Conservation (phyloP, 1,140 invertebrate species). For the Sweltsa coloradensis region DNA sequence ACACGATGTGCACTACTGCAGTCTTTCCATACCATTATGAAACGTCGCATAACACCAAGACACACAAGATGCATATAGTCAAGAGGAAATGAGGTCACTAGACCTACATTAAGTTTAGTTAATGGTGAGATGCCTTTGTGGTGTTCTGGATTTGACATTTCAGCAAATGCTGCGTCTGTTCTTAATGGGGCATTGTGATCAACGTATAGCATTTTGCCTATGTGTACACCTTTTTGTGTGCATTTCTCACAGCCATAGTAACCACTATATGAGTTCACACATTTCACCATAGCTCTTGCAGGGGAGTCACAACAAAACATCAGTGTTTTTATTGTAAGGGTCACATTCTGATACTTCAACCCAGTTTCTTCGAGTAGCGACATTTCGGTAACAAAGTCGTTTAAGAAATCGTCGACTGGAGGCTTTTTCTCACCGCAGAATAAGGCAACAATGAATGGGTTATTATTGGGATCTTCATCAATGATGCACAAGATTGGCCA, state of each 20-base stretch:
- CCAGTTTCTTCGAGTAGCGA: not conserved
- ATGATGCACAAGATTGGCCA: slow-evolving; percentile 12
- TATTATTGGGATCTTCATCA: slow-evolving; percentile 8
- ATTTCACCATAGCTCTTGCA: slow-evolving; percentile 14
- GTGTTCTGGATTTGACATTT: not conserved
- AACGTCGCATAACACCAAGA: not conserved
- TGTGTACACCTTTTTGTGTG: slow-evolving; percentile 8
- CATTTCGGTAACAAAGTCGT: slow-evolving; percentile 13
- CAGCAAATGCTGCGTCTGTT: slow-evolving; percentile 7
- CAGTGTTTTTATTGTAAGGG: not conserved
- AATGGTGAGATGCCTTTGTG: not conserved
- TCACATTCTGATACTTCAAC: too few relatives aligned
- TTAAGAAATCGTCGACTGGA: slow-evolving; percentile 9
- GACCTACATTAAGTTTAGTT: not conserved
- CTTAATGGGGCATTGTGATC: slow-evolving; percentile 7
- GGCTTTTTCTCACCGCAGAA: slow-evolving; percentile 16
- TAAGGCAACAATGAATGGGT: slow-evolving; percentile 12
- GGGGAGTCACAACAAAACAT: slow-evolving; percentile 18
- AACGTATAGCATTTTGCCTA: slow-evolving; percentile 9
- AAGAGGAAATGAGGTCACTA: not conserved
- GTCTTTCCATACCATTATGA: not conserved
- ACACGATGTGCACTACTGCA: not conserved
- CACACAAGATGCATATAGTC: slow-evolving; percentile 7
- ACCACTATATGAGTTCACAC: slow-evolving; percentile 12
- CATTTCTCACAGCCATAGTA: slow-evolving; percentile 17